Evolutionary conservation across 2,797 vertebrate genomes (phyloP), one percentile per base, ranked within the genome.

Genomic region (Schizopygopsis malacanthus): DNA sequence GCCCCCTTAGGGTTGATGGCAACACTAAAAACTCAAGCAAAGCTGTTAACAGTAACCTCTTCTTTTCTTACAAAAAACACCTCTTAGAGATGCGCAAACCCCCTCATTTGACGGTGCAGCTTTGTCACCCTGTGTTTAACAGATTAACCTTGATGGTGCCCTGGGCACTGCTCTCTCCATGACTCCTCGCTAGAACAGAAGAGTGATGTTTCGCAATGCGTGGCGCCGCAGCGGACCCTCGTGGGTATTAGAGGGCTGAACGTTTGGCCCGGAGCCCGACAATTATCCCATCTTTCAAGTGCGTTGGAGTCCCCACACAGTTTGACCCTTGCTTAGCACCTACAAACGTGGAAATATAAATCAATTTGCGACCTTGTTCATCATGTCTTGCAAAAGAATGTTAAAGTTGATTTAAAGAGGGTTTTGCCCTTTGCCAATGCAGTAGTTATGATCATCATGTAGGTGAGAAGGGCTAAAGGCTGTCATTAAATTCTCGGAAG

Each of bases 101-200:
- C 86, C 67, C 86, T 78, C 83, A 86, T 87, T 90, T 90, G 84
- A 90, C 86, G 88, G 90, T 91, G 90, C 92, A 91, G 87, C 90
- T 91, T 93, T 95, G 94, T 95, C 94, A 94, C 91, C 89, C 87
- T 65, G 88, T 91, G 79, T 95, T 95, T 92, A 92, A 90, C 90
- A 94, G 94, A 95, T 94, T 93, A 94, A 93, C 92, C 93, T 92
- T 90, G 79, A 91, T 91, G 91, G 91, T 93, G 92, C 94, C 91
- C 54, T 67, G 88, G 92, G 93, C 84, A 86, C 85, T 88, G 80
- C 89, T 88, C 90, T 71, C 78, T 18, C 13, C 84, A 52, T 20
- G 88, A 81, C 59, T 89, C 87, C 81, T 83, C 80, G 56, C 28
- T 84, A 75, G 75, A 87, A 81, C 69, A 12, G 88, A 86, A 87